Percentiles rank a stretch among this genome's conserved stretches.
Evolutionary conservation across 2,888 invertebrate species (phyloP).

Genomic region (Sacculina carcini): DNA sequence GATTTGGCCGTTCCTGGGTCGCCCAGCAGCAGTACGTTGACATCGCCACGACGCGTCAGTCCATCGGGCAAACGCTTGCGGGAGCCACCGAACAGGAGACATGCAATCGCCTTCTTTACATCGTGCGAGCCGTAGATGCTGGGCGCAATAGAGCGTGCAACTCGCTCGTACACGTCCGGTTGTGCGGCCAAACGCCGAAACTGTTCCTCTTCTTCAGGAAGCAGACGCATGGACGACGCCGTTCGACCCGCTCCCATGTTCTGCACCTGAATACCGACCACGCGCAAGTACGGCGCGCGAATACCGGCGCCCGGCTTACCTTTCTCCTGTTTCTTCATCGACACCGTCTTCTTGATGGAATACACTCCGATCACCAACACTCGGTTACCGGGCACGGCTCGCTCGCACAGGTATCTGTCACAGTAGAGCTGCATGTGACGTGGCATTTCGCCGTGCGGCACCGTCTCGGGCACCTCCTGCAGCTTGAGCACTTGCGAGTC

Average conservation of each 20-base stretch:
- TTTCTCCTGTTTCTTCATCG: constrained; percentile 35
- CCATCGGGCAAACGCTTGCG: constrained; percentile 81
- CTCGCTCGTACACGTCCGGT: constrained; percentile 60
- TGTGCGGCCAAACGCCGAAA: constrained; percentile 58
- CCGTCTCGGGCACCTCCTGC: constrained; percentile 80
- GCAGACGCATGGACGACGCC: constrained; percentile 6
- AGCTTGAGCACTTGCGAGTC: constrained; percentile 95
- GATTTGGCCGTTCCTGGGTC: constrained; percentile 99
- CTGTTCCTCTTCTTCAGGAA: constrained; percentile 43
- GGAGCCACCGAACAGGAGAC: constrained; percentile 76
- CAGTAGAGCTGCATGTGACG: constrained; percentile 80
- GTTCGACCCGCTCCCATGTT: constrained; percentile 39
- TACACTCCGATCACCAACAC: constrained; percentile 82
- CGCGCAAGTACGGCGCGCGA: constrained; percentile 73
- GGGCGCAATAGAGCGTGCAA: constrained; percentile 76
- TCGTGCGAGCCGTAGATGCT: constrained; percentile 83
- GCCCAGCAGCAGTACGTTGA: constrained; percentile 76
- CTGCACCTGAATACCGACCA: constrained; percentile 70
- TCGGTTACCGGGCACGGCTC: constrained; percentile 82
- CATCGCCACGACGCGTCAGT: constrained; percentile 78
- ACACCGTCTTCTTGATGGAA: constrained; percentile 59
- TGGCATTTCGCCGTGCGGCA: constrained; percentile 93
- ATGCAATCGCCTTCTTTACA: constrained; percentile 89
- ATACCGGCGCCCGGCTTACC: constrained; percentile 69
- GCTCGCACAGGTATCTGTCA: constrained; percentile 77